Percentiles rank a stretch among this genome's conserved stretches.
phyloP scores from a whole-genome alignment of 2,113 vertebrate genomes.

The Aptenodytes forsteri region DNA sequence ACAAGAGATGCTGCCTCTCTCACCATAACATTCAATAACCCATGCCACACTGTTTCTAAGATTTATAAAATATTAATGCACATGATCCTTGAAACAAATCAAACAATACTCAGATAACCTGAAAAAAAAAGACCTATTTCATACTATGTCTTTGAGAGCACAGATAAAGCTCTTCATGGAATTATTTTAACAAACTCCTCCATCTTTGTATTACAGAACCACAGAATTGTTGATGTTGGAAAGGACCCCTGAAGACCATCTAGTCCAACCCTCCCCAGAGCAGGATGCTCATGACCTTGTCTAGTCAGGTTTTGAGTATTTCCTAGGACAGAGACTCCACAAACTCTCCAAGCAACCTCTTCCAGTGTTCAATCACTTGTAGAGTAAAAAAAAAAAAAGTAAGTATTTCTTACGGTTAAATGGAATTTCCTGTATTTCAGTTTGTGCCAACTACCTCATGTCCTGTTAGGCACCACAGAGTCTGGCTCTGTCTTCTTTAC shows the following conservation, averaged over 20 bases:
- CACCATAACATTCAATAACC: conserved; percentile 30
- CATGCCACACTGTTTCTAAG: not conserved
- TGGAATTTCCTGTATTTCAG: not conserved
- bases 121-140: not conserved
- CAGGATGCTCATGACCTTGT: not conserved
- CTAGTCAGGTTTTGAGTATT: not conserved
- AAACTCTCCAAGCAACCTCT: not conserved
- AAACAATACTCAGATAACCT: not conserved
- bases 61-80: conserved; percentile 40
- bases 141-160: not conserved
- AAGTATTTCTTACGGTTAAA: not conserved
- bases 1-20: conserved; percentile 34
- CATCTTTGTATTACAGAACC: not conserved
- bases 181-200: not conserved
- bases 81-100: conserved; percentile 14
- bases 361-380: not conserved
- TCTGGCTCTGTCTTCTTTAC: not conserved
- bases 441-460: not conserved
- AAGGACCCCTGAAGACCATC: not conserved
- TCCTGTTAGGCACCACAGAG: not conserved
- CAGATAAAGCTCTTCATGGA: not conserved
- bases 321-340: not conserved
- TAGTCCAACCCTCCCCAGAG: not conserved
- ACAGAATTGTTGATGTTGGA: not conserved
- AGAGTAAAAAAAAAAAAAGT: not conserved